Evolutionary conservation across 2,113 vertebrate genomes (phyloP), one percentile per base, ranked within the genome.

Genomic region (Pollachius pollachius): DNA sequence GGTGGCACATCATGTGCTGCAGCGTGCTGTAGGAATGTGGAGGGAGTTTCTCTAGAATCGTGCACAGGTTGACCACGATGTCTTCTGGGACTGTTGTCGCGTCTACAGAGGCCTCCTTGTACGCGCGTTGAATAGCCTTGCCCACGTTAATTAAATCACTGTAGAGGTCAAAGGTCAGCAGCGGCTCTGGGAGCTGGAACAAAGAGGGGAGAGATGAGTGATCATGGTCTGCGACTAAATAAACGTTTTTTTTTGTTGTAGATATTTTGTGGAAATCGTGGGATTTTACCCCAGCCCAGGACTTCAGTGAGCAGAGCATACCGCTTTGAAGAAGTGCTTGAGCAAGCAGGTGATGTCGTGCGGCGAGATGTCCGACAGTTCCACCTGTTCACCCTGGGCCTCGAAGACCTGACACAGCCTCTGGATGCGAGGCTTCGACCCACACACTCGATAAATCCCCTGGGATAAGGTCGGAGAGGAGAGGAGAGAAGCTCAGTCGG

Each of bases 301-400:
- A 27, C 27, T 3, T 27, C 27, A 27, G 52, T 52, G 58, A 59
- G 58, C 5, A 62, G 60, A 23, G 62, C 82, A 52, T 89, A 98
- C 97, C 89, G 96, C 95, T 79, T 97, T 97, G 62, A 98, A 93
- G 87, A 97, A 98, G 65, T 96, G 92, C 85, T 98, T 98, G 15
- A 98, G 94, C 62, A 95, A 90, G 0, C 94, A 92, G 0, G 94
- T 94, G 88, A 98, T 88, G 61, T 98, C 97, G 1, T 98, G 97
- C 0, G 96, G 96, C 0, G 95, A 97, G 69, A 92, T 90, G 25
- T 96, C 94, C 0, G 95, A 94, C 19, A 98, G 92, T 64, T 98
- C 96, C 73, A 97, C 94, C 74, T 95, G 81, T 0, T 92, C 88
- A 69, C 90, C 90, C 0, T 96, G 95, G 0, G 78, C 92, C 83